Evolutionary conservation across 2,113 vertebrate genomes (phyloP).

Genomic region (Procapra przewalskii): DNA sequence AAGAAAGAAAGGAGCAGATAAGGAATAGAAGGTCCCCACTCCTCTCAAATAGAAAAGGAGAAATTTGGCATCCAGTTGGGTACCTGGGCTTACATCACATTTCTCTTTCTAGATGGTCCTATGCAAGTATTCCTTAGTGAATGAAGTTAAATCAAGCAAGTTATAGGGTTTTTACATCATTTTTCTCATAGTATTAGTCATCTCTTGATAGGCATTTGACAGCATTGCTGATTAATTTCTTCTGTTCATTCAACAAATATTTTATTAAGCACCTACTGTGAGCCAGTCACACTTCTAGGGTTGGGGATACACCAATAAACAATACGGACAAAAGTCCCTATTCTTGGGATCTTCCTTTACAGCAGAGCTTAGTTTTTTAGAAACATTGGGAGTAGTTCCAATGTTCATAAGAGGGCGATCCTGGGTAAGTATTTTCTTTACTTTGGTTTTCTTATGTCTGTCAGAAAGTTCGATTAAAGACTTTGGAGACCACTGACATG

Average conservation of each 20-base stretch:
- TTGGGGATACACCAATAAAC: neutral
- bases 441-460: neutral
- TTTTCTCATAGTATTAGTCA: neutral
- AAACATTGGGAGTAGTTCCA: neutral
- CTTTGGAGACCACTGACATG: neutral
- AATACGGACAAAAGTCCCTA: neutral
- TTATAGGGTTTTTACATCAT: neutral
- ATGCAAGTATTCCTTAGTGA: neutral
- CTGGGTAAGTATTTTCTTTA: neutral
- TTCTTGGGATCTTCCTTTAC: neutral
- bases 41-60: neutral
- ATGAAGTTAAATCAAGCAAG: neutral
- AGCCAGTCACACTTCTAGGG: neutral
- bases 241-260: neutral
- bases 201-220: neutral
- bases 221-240: neutral
- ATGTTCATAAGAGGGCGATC: neutral
- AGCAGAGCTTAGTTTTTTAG: neutral
- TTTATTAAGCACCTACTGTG: neutral
- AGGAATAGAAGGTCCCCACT: neutral
- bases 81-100: neutral
- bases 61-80: neutral
- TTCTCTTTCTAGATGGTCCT: neutral
- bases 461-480: neutral
- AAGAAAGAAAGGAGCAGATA: neutral